Conservation (phyloP, 2,113 vertebrate species). For the Plecotus auritus region DNA sequence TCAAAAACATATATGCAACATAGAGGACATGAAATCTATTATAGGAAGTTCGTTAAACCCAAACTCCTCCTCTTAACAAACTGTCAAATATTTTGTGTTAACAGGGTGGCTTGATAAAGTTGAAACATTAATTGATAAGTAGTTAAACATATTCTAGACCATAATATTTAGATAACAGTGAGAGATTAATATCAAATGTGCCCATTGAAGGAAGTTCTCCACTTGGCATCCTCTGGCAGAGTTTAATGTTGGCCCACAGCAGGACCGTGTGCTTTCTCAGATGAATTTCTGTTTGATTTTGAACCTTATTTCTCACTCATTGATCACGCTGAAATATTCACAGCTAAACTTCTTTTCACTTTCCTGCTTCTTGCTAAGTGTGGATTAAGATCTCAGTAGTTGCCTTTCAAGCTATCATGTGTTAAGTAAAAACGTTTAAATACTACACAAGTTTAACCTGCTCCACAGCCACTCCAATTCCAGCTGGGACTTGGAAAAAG, state of each 20-base stretch:
- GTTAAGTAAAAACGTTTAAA: conserved; percentile 33
- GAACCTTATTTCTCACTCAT: neutral
- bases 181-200: no score
- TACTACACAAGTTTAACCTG: conserved; percentile 46
- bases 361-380: neutral
- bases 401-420: conserved; percentile 44
- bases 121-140: neutral
- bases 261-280: neutral
- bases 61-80: conserved; percentile 16
- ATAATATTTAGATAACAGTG: no score
- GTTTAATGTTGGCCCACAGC: neutral
- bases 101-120: neutral
- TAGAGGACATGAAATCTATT: neutral
- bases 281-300: neutral
- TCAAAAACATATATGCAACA: neutral
- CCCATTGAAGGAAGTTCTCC: no score
- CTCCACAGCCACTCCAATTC: conserved; percentile 33
- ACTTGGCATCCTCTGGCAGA: no score
- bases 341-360: neutral
- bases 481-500: neutral
- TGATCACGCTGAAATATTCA: neutral
- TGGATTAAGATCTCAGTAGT: conserved; percentile 10
- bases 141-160: no score
- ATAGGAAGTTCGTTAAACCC: neutral
- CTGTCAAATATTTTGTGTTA: neutral